Percentiles rank a stretch among this genome's conserved stretches.
Evolutionary conservation across 2,888 invertebrate genomes (phyloP).

Genomic region (Sericinus montela): DNA sequence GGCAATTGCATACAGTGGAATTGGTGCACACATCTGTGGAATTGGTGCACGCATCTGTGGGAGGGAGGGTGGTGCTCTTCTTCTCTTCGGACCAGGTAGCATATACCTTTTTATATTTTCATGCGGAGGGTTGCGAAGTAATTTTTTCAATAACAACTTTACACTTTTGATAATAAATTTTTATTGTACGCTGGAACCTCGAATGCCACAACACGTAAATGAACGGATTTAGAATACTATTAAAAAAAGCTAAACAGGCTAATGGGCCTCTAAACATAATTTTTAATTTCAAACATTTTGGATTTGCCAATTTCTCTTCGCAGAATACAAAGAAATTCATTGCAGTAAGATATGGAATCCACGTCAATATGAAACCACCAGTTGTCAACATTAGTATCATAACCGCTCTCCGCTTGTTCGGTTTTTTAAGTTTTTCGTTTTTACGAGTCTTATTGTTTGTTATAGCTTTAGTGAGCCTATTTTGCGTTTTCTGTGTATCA

Average conservation of each 20-base stretch:
- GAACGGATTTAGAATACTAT: slow-evolving; percentile 81
- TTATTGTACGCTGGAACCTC: slow-evolving; percentile 78
- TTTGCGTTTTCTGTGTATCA: slow-evolving; percentile 23
- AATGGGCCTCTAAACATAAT: slow-evolving; percentile 78
- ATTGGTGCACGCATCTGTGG: too few species aligned
- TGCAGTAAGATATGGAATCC: slow-evolving; percentile 81
- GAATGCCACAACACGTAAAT: slow-evolving; percentile 87
- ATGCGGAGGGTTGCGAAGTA: too few species aligned
- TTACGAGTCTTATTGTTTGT: slow-evolving; percentile 3
- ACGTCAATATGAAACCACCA: slow-evolving; percentile 80
- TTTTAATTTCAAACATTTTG: slow-evolving; percentile 66
- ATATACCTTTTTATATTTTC: too few species aligned
- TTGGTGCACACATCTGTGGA: too few species aligned
- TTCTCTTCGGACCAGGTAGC: too few species aligned
- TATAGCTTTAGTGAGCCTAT: slow-evolving; percentile 14
- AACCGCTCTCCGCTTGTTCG: slow-evolving; percentile 80
- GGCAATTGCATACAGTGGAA: too few species aligned
- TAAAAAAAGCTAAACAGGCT: slow-evolving; percentile 79
- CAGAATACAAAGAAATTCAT: slow-evolving; percentile 77
- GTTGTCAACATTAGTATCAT: slow-evolving; percentile 81
- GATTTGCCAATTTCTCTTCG: slow-evolving; percentile 60
- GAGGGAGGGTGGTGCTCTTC: too few species aligned
- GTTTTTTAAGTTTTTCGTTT: slow-evolving; percentile 42
- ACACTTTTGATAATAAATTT: slow-evolving; percentile 41
- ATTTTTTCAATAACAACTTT: too few species aligned